Conservation (phyloP, 2,888 invertebrate genomes). For the Hirudinaria manillensis region DNA sequence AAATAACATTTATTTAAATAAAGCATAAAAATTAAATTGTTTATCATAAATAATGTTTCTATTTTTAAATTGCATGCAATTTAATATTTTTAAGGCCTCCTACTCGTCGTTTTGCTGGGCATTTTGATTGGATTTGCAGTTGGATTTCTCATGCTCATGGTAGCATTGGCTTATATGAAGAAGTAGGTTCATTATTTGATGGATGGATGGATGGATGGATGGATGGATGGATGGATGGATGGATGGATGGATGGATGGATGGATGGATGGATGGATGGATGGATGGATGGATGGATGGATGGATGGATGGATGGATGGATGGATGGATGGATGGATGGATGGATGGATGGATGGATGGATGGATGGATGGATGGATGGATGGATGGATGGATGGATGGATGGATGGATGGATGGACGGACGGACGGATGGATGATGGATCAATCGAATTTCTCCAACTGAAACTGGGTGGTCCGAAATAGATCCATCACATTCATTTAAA, state of each 20-base stretch:
- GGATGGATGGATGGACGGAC: too few species aligned
- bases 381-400: neutral
- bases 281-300: neutral
- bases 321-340: neutral
- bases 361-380: neutral
- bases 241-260: neutral
- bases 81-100: constrained; percentile 33
- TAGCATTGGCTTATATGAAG: constrained; percentile 38
- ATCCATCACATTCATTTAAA: too few species aligned
- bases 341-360: neutral
- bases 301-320: neutral
- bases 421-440: neutral
- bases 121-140: constrained; percentile 39
- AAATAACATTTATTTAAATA: neutral
- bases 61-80: neutral
- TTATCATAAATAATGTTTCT: neutral
- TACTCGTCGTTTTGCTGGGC: constrained; percentile 39
- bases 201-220: neutral
- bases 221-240: neutral
- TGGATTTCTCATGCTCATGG: constrained; percentile 38
- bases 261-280: neutral
- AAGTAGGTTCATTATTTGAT: constrained; percentile 33
- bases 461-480: too few species aligned
- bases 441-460: neutral
- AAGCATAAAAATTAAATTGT: neutral